These are phyloP conservation scores for Seriola rivoliana DNA, from an alignment of 2,113 vertebrate genomes.

Conservation along the genomic window DNA sequence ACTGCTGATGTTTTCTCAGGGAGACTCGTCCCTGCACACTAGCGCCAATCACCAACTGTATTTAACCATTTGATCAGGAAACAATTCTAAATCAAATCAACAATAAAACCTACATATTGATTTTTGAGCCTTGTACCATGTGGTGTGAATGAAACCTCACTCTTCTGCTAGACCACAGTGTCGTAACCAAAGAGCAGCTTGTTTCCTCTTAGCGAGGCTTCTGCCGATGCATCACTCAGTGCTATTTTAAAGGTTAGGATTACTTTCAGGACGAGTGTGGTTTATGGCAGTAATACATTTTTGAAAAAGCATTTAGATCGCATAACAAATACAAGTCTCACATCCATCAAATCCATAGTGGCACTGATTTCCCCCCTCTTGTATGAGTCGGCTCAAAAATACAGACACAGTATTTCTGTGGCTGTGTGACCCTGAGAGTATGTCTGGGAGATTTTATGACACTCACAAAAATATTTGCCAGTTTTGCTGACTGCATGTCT, in stretches of 20 bases:
- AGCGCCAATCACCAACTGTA: neutral
- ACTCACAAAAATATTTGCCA: constrained; percentile 61
- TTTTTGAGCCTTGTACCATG: constrained; percentile 12
- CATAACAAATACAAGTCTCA: constrained; percentile 18
- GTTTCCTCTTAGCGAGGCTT: constrained; percentile 28
- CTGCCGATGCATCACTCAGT: constrained; percentile 30
- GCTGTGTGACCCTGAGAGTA: constrained; percentile 65
- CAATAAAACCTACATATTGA: constrained; percentile 6
- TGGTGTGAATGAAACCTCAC: constrained; percentile 2
- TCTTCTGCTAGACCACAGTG: constrained; percentile 36
- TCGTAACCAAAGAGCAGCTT: constrained; percentile 27
- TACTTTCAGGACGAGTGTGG: constrained; percentile 20
- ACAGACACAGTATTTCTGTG: constrained; percentile 38
- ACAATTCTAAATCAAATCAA: neutral
- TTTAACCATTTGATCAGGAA: neutral
- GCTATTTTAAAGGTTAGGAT: constrained; percentile 21
- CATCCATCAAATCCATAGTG: constrained; percentile 32
- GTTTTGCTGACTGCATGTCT: constrained; percentile 74
- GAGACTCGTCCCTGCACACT: neutral
- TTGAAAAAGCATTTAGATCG: constrained; percentile 33
- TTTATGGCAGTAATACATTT: constrained; percentile 18
- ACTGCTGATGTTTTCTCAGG: neutral
- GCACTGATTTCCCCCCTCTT: constrained; percentile 16
- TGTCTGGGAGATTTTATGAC: constrained; percentile 70
- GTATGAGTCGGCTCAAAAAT: constrained; percentile 40